phyloP scores from a whole-genome alignment of 2,888 invertebrate species.

The Ophraella communa region DNA sequence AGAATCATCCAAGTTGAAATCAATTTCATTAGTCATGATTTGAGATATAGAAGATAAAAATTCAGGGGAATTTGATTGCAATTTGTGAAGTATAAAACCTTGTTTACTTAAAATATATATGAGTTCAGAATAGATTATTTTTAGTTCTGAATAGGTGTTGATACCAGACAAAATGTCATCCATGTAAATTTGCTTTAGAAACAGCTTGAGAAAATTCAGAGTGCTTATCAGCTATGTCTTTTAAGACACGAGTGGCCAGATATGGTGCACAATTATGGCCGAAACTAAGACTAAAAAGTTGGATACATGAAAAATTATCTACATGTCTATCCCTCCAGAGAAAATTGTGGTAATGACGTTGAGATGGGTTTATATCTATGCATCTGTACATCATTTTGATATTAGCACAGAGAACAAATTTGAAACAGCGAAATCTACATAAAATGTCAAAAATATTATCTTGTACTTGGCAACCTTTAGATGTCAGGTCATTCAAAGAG shows the following conservation, averaged over 20 bases:
- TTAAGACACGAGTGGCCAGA: background rate
- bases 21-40: too few relatives aligned
- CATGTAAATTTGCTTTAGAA: too few relatives aligned
- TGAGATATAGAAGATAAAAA: too few relatives aligned
- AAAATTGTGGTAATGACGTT: background rate
- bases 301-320: background rate
- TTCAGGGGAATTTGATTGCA: too few relatives aligned
- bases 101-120: too few relatives aligned
- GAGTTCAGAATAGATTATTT: too few relatives aligned
- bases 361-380: background rate
- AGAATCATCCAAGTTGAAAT: too few relatives aligned
- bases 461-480: background rate
- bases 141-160: too few relatives aligned
- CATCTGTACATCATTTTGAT: background rate
- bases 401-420: background rate
- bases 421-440: background rate
- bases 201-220: too few relatives aligned
- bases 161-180: too few relatives aligned
- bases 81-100: too few relatives aligned
- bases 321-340: background rate
- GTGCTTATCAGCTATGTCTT: background rate
- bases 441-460: background rate
- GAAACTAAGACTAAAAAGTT: background rate
- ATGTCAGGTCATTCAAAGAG: background rate
- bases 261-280: background rate